These are phyloP conservation scores for Lanius collurio DNA, from an alignment of 2,113 vertebrate species.

Conservation along the genomic window DNA sequence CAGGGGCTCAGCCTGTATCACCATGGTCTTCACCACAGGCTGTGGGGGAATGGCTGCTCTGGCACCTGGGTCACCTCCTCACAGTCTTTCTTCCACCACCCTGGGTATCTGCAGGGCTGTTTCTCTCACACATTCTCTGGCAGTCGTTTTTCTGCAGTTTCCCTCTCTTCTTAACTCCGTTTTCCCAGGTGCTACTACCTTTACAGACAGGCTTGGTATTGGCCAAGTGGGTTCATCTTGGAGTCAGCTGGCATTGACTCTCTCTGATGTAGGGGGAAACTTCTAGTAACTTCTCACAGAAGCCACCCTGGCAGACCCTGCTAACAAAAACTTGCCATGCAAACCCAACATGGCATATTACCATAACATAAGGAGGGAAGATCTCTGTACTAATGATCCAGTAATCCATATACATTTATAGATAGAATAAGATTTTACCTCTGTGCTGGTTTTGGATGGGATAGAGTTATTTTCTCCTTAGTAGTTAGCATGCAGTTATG, in stretches of 20 bases:
- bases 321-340: background rate
- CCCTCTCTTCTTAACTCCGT: accelerated
- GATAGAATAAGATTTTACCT: background rate
- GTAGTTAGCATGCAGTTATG: background rate
- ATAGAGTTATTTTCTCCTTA: background rate
- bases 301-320: background rate
- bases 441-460: background rate
- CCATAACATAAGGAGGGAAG: background rate
- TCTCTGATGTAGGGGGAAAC: background rate
- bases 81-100: background rate
- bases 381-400: background rate
- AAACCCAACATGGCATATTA: background rate
- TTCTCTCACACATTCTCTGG: background rate
- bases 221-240: background rate
- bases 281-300: background rate
- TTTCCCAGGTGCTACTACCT: background rate
- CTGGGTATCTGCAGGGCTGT: background rate
- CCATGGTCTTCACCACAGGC: too few relatives aligned
- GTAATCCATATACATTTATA: background rate
- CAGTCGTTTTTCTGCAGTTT: background rate
- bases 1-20: background rate
- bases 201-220: background rate
- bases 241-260: background rate
- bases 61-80: accelerated
- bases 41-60: accelerated